Conservation (phyloP, 1,140 invertebrate species). For the Elymnias hypermnestra region DNA sequence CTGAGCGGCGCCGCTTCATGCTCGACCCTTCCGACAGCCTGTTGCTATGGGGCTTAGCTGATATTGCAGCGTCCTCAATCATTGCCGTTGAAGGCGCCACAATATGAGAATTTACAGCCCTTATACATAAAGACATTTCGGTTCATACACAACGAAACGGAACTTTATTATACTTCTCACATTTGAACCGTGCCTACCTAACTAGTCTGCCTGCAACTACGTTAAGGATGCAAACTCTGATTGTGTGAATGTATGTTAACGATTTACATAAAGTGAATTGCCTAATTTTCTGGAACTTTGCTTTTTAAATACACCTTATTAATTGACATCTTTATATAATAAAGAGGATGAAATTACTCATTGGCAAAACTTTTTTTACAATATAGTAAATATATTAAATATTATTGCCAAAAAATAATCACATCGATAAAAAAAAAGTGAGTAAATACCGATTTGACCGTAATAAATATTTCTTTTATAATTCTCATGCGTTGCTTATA, state of each 20-base stretch:
- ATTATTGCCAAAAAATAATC: constrained; percentile 37
- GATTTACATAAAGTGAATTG: constrained; percentile 13
- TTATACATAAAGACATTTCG: constrained; percentile 14
- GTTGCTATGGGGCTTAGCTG: no score
- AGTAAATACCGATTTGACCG: constrained; percentile 52
- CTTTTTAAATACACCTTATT: constrained; percentile 59
- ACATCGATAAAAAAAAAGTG: constrained; percentile 43
- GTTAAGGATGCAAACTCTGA: constrained; percentile 20
- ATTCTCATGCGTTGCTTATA: constrained; percentile 54
- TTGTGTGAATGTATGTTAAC: no score
- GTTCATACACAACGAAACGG: constrained; percentile 32
- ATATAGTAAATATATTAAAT: constrained; percentile 19
- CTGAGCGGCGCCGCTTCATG: constrained; percentile 11
- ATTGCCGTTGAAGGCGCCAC: constrained; percentile 18
- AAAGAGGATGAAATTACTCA: constrained; percentile 43
- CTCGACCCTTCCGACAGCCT: not conserved
- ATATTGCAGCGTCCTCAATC: constrained; percentile 2
- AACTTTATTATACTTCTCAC: constrained; percentile 75
- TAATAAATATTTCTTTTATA: constrained; percentile 59
- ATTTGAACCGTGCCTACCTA: constrained; percentile 39
- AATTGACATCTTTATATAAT: constrained; percentile 65
- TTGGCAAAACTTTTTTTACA: constrained; percentile 27
- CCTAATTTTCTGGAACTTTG: no score
- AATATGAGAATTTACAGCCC: constrained; percentile 21
- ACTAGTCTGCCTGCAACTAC: constrained; percentile 40